These are phyloP conservation scores for Odontamblyopus rebecca DNA, from an alignment of 2,797 vertebrate genomes.

Conservation along the genomic window DNA sequence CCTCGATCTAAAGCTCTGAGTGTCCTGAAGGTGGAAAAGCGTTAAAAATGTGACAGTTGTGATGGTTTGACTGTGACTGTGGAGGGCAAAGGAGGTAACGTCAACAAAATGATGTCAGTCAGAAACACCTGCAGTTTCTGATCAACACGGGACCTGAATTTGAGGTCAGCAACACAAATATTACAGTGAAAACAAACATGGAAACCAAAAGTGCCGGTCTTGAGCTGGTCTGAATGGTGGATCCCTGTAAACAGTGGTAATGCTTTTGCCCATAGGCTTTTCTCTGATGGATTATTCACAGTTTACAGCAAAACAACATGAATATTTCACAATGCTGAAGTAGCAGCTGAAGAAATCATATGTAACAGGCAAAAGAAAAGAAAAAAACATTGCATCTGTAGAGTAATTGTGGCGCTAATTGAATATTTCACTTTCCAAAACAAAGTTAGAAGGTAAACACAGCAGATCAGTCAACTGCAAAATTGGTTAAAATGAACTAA, in stretches of 20 bases:
- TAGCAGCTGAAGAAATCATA: not conserved
- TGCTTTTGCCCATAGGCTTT: not conserved
- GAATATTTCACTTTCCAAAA: not conserved
- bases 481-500: not conserved
- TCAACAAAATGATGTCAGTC: too few species aligned
- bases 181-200: not conserved
- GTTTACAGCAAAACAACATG: slow-evolving; percentile 1
- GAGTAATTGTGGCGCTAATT: not conserved
- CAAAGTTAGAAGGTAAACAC: slow-evolving; percentile 3
- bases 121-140: too few species aligned
- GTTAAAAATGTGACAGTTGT: too few species aligned
- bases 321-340: slow-evolving; percentile 1
- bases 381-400: not conserved
- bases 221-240: not conserved
- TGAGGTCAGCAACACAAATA: too few species aligned
- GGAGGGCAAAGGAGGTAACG: too few species aligned
- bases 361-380: not conserved
- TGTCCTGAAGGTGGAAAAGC: too few species aligned
- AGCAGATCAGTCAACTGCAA: not conserved
- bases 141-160: too few species aligned
- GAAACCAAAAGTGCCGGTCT: not conserved
- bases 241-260: not conserved
- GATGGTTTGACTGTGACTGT: too few species aligned
- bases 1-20: too few species aligned
- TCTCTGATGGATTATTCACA: not conserved